Evolutionary conservation across 2,888 invertebrate genomes (phyloP).

Genomic region (Lydus trimaculatus): DNA sequence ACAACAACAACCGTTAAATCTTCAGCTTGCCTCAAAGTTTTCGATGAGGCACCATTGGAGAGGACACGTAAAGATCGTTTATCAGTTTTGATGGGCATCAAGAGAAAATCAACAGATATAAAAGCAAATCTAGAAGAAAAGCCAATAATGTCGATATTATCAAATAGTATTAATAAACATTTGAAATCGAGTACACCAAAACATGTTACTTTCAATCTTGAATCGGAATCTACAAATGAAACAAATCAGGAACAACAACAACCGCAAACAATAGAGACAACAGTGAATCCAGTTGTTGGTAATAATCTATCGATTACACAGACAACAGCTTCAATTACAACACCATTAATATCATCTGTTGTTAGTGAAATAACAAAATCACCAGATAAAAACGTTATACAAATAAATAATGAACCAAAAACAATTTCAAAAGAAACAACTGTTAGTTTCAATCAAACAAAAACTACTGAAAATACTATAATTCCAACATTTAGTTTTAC

Average conservation of each 20-base stretch:
- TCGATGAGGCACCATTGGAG: constrained; percentile 53
- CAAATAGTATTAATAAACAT: neutral
- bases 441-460: neutral
- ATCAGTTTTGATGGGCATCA: constrained; percentile 51
- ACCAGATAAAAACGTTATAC: neutral
- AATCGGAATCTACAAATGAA: constrained; percentile 32
- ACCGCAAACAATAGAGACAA: constrained; percentile 51
- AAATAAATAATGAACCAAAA: neutral
- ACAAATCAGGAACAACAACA: constrained; percentile 22
- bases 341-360: constrained; percentile 3
- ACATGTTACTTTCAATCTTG: constrained; percentile 46
- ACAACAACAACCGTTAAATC: constrained; percentile 19
- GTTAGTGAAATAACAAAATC: constrained; percentile 2
- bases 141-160: constrained; percentile 1
- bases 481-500: neutral
- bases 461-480: neutral
- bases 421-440: neutral
- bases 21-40: constrained; percentile 41
- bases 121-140: constrained; percentile 8
- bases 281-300: constrained; percentile 43
- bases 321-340: constrained; percentile 6
- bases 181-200: constrained; percentile 26
- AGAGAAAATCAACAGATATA: constrained; percentile 42
- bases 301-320: constrained; percentile 8
- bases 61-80: constrained; percentile 54